These are phyloP conservation scores for Micronisus gabar DNA, from an alignment of 2,113 vertebrate genomes.

Conservation along the genomic window DNA sequence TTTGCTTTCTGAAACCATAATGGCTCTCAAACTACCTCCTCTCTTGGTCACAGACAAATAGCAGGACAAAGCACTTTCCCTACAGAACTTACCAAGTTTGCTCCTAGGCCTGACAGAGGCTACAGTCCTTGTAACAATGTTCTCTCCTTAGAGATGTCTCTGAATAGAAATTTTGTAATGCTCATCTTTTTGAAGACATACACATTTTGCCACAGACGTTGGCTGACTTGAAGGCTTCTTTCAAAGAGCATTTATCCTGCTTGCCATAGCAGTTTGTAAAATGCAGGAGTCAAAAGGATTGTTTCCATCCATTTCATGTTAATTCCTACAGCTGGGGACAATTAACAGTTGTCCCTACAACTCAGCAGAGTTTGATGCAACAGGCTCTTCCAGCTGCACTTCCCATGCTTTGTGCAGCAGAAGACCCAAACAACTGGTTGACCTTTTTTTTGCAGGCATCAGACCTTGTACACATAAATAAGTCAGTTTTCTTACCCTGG, in stretches of 20 bases:
- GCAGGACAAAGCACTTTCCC: background rate
- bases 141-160: background rate
- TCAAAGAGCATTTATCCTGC: background rate
- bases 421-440: background rate
- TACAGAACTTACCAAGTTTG: background rate
- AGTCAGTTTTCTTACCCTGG: constrained; percentile 66
- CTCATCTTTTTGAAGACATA: background rate
- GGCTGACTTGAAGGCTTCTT: background rate
- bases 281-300: background rate
- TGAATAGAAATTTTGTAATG: background rate
- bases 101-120: background rate
- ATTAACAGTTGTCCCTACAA: background rate
- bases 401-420: background rate
- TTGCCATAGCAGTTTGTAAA: background rate
- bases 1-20: background rate
- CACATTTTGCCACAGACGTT: background rate
- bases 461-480: background rate
- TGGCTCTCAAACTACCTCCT: background rate
- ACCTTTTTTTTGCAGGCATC: background rate
- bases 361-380: background rate
- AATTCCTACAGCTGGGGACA: background rate
- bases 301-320: background rate
- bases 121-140: background rate
- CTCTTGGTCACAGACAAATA: background rate
- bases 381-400: background rate